Evolutionary conservation across 2,888 invertebrate genomes (phyloP).

Genomic region (Pterobdella sp.): DNA sequence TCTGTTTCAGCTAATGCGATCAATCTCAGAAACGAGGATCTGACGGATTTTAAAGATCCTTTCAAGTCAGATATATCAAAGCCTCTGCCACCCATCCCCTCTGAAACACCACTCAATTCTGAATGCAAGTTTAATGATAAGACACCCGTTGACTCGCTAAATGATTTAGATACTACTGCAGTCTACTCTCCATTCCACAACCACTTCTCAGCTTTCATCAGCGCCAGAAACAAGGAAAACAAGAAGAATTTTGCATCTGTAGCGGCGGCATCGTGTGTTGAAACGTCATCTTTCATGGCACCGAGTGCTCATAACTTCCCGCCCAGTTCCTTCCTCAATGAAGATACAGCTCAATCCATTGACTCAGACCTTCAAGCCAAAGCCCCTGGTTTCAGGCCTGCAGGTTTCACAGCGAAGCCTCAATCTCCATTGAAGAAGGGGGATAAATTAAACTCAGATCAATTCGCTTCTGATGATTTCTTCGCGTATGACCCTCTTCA

Average conservation of each 20-base stretch:
- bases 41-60: no score
- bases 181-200: constrained; percentile 26
- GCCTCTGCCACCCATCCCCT: no score
- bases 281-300: constrained; percentile 5
- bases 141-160: no score
- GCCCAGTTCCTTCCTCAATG: background rate
- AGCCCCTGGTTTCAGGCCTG: constrained; percentile 50
- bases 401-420: constrained; percentile 21
- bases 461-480: background rate
- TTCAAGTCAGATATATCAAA: no score
- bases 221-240: constrained; percentile 18
- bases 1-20: no score
- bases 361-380: constrained; percentile 48
- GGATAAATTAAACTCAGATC: background rate
- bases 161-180: background rate
- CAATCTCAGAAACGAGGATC: no score
- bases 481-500: background rate
- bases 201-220: constrained; percentile 16
- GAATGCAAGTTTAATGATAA: no score
- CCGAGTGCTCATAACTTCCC: background rate
- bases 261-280: constrained; percentile 6
- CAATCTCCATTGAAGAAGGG: background rate
- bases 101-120: no score
- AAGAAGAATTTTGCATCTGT: constrained; percentile 27
- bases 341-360: background rate